These are phyloP conservation scores for Camponotus vicinus DNA, from an alignment of 1,140 invertebrate species.

Conservation along the genomic window DNA sequence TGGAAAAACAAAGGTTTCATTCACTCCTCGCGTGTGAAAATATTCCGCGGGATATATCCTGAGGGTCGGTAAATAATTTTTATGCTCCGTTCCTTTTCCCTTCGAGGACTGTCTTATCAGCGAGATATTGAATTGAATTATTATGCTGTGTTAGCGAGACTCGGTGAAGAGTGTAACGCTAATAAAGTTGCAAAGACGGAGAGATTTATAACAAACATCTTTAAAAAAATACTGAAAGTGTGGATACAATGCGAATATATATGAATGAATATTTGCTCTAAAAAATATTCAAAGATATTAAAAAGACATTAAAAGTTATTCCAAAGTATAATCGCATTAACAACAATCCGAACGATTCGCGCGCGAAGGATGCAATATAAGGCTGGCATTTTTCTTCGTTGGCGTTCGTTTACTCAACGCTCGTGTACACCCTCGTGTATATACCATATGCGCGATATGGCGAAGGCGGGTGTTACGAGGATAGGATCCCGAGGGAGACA, in stretches of 20 bases:
- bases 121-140: constrained; percentile 42
- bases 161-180: neutral
- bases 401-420: constrained; percentile 62
- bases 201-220: too few relatives aligned
- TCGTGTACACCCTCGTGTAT: constrained; percentile 21
- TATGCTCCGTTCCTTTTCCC: neutral
- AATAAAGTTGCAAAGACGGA: neutral
- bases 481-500: constrained; percentile 76
- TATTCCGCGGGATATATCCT: neutral
- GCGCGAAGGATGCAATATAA: constrained; percentile 21
- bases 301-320: constrained; percentile 17
- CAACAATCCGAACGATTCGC: constrained; percentile 23
- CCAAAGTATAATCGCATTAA: constrained; percentile 64
- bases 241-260: neutral
- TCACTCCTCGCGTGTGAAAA: constrained; percentile 44
- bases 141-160: constrained; percentile 2
- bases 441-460: constrained; percentile 54
- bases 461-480: constrained; percentile 74
- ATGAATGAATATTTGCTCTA: neutral
- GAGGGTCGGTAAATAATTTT: constrained; percentile 46
- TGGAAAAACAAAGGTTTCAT: constrained; percentile 68
- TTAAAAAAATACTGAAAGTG: neutral
- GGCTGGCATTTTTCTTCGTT: constrained; percentile 55
- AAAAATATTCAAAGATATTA: neutral
- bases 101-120: constrained; percentile 18